Evolutionary conservation across 2,888 invertebrate genomes (phyloP).

Genomic region (Plusia festucae): DNA sequence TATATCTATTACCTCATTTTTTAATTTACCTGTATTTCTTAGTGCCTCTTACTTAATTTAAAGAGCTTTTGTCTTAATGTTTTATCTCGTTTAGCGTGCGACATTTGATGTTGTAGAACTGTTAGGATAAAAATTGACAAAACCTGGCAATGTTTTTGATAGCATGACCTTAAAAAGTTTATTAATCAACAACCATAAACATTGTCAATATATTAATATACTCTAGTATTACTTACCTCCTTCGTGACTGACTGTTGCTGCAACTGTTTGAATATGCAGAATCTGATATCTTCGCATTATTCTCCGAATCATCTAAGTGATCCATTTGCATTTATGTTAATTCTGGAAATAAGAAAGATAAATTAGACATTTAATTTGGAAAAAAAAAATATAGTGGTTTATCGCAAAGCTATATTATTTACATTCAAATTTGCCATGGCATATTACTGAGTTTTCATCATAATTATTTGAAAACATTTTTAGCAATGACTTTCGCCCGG

Average conservation of each 20-base stretch:
- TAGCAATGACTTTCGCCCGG: neutral
- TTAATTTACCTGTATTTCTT: neutral
- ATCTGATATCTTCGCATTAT: conserved; percentile 92
- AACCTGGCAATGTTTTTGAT: neutral
- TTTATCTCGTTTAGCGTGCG: neutral
- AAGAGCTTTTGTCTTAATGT: conserved; percentile 1
- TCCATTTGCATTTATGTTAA: conserved; percentile 63
- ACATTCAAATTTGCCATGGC: conserved; percentile 18
- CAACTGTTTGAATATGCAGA: conserved; percentile 95
- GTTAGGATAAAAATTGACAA: neutral
- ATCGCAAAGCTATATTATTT: neutral
- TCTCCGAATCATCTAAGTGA: conserved; percentile 86
- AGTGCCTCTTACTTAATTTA: neutral
- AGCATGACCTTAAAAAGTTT: neutral
- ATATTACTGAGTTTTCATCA: neutral
- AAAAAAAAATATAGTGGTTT: neutral
- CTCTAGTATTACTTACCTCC: conserved; percentile 89
- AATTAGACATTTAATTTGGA: neutral
- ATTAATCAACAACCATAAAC: neutral
- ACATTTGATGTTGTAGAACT: neutral
- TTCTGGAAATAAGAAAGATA: conserved; percentile 27
- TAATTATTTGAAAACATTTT: too few relatives aligned
- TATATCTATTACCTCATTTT: too few relatives aligned
- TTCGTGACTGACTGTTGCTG: conserved; percentile 94
- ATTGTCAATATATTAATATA: neutral